phyloP scores from a whole-genome alignment of 2,797 vertebrate genomes.

The Malurus leucopterus region DNA sequence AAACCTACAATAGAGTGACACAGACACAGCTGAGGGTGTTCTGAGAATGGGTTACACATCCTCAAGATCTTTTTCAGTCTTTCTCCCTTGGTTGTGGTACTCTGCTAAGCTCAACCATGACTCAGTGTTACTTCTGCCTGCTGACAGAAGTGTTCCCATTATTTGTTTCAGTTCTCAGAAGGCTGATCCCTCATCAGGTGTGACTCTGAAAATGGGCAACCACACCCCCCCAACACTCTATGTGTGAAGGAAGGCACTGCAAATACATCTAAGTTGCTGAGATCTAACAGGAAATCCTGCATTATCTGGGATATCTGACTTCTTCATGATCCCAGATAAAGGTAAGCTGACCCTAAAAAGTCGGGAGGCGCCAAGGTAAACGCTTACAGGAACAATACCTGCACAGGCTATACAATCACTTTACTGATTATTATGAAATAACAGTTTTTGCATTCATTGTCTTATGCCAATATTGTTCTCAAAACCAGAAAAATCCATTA shows the following conservation, averaged over 20 bases:
- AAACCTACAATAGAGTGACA: background rate
- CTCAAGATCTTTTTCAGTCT: background rate
- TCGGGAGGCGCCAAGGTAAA: background rate
- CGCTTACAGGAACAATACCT: background rate
- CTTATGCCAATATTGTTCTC: background rate
- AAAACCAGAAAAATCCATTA: background rate
- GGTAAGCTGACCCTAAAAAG: background rate
- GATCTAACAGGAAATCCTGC: background rate
- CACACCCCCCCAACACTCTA: background rate
- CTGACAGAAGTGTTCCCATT: background rate
- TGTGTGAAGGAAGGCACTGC: background rate
- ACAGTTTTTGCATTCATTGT: background rate
- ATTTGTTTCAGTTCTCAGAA: background rate
- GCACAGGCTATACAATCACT: background rate
- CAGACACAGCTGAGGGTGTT: background rate
- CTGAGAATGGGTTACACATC: background rate
- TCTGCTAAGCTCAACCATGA: background rate
- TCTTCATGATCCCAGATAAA: background rate
- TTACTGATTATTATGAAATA: background rate
- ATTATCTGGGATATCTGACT: background rate
- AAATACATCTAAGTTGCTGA: background rate
- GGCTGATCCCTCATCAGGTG: background rate
- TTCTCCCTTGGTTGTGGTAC: background rate
- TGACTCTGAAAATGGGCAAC: background rate
- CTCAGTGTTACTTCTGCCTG: background rate